These are phyloP conservation scores for Aphidius gifuensis DNA, from an alignment of 1,140 invertebrate species.

Conservation along the genomic window DNA sequence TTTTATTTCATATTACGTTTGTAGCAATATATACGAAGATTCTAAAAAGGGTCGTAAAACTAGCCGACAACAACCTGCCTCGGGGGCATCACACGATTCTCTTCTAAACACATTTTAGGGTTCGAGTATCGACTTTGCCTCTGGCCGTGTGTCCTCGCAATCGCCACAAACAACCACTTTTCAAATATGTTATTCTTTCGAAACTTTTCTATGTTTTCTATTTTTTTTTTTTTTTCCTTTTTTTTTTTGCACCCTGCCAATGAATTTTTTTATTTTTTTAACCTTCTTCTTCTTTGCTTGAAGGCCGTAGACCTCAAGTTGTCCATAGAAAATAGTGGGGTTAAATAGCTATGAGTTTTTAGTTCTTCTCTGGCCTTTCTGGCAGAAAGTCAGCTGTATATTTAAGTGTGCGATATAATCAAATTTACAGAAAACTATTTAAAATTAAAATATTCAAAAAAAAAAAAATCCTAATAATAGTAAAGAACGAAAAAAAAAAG, in stretches of 20 bases:
- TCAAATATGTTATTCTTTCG: constrained; percentile 18
- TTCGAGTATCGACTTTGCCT: constrained; percentile 17
- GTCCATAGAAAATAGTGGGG: constrained; percentile 37
- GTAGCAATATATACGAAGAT: background rate
- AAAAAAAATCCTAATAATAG: background rate
- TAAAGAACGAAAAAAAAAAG: background rate
- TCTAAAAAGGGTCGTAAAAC: constrained; percentile 1
- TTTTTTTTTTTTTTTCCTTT: constrained; percentile 15
- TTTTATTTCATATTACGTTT: background rate
- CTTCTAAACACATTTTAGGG: too few species aligned
- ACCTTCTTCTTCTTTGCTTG: constrained; percentile 11
- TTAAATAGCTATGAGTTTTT: constrained; percentile 40
- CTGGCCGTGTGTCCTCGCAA: constrained; percentile 39
- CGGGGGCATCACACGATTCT: background rate
- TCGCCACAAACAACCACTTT: constrained; percentile 42
- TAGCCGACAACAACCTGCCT: background rate
- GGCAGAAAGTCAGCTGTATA: constrained; percentile 21
- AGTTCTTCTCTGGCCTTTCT: constrained; percentile 42
- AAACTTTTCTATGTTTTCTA: too few species aligned
- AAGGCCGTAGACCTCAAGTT: constrained; percentile 41
- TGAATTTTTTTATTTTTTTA: constrained; percentile 17
- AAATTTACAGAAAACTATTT: background rate
- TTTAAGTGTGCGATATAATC: background rate
- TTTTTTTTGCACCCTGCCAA: constrained; percentile 24
- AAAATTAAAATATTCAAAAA: background rate